Base-by-base conservation (phyloP, 2,888 invertebrate species). In the Prostheceraeus crozeri region DNA sequence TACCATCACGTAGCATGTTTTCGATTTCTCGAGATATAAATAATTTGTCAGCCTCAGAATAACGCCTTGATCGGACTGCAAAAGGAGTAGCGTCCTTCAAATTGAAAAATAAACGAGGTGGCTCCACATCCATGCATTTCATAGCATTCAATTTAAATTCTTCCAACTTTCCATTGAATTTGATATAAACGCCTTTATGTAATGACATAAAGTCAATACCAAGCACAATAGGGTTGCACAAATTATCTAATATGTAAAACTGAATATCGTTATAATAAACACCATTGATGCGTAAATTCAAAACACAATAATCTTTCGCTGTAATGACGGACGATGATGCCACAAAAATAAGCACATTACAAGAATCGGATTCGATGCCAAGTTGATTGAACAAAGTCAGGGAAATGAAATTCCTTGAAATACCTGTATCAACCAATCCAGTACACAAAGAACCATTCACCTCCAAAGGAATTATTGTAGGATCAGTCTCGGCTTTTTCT, bases 371-470 rank as follows among this genome's bases (percentile, higher is more conserved):
- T 28, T 31, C 27, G 21, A 53, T 21, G 28, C 33, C 33, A 27
- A 28, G 35, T 31, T 19, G 19, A 21, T 35, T 21, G 14, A 53
- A 28, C 21, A 53, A 21, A 53, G 21, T 19, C 54, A 21, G 28
- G 28, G 31, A 27, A 27, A 53, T 53, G 31, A 27, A 53, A 28
- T 28, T 53, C 19, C 23, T 52, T 21, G 40, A 21, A 8, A 21
- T 56, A 27, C 57, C 57, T 25, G 52, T 56, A 56, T 56, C 52
- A 28, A 56, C 53, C 57, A 56, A 14, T 19, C 33, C 23, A 33
- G 27, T 54, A 28, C n/a, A 23, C 27, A 33, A 21, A 35, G 27
- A 35, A 19, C 35, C 54, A 28, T 54, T 54, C 19, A 54, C 33
- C n/a, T n/a, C n/a, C n/a, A n/a, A n/a, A n/a, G n/a, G n/a, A n/a